Evolutionary conservation across 2,888 invertebrate genomes (phyloP).

Genomic region (Pycnomerus fuliginosus): DNA sequence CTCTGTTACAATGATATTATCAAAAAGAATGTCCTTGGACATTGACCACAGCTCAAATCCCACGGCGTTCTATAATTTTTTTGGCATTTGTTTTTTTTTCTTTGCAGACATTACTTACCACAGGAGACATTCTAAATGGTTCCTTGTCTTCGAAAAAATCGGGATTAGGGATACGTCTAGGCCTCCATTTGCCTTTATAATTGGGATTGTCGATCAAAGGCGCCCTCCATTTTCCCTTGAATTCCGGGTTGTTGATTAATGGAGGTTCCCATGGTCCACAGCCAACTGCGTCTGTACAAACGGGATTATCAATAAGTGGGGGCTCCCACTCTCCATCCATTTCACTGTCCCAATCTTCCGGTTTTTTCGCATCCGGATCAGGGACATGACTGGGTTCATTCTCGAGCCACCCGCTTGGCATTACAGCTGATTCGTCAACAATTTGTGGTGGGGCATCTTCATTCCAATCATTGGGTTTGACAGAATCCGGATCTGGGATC

Average conservation of each 20-base stretch:
- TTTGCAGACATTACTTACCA: slow-evolving; percentile 65
- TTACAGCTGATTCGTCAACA: slow-evolving; percentile 77
- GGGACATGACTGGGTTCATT: slow-evolving; percentile 84
- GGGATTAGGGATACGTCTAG: slow-evolving; percentile 86
- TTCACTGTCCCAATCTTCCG: slow-evolving; percentile 95
- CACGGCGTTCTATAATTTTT: slow-evolving; percentile 64
- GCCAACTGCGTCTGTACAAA: slow-evolving; percentile 70
- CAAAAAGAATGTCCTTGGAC: slow-evolving; percentile 91
- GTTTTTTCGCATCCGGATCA: slow-evolving; percentile 84
- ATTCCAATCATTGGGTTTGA: slow-evolving; percentile 96
- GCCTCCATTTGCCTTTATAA: slow-evolving; percentile 94
- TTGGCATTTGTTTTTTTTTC: slow-evolving; percentile 2
- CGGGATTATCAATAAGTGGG: slow-evolving; percentile 87
- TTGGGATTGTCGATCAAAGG: slow-evolving; percentile 89
- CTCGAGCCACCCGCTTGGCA: slow-evolving; percentile 92
- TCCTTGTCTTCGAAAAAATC: slow-evolving; percentile 87
- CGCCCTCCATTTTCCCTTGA: slow-evolving; percentile 92
- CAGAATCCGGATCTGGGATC: slow-evolving; percentile 56
- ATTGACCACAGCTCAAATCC: slow-evolving; percentile 99
- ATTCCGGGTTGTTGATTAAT: slow-evolving; percentile 82
- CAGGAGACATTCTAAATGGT: slow-evolving; percentile 87
- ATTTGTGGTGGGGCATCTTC: slow-evolving; percentile 91
- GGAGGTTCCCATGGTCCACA: slow-evolving; percentile 92
- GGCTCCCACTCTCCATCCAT: slow-evolving; percentile 99
- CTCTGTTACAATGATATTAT: slow-evolving; percentile 92